phyloP scores from a whole-genome alignment of 2,888 invertebrate species.

The Ommatoiulus sabulosus region DNA sequence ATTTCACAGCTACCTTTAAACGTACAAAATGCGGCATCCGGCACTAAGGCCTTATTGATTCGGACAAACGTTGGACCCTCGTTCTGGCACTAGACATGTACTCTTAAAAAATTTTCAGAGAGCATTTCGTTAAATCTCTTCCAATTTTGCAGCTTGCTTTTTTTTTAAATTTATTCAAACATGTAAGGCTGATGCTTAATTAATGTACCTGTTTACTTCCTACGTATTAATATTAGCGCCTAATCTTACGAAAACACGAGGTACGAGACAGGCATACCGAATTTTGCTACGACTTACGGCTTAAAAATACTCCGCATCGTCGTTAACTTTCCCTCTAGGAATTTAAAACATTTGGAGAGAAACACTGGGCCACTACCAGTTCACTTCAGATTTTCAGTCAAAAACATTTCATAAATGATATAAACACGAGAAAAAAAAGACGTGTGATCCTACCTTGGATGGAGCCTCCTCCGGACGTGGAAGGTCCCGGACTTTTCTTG shows the following conservation, averaged over 20 bases:
- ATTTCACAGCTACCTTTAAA: background rate
- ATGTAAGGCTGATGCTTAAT: constrained; percentile 36
- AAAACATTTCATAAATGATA: too few relatives aligned
- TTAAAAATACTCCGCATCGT: background rate
- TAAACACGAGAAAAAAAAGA: too few relatives aligned
- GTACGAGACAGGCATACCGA: constrained; percentile 40
- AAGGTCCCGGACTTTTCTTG: constrained; percentile 54
- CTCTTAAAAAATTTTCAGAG: background rate
- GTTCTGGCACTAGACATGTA: background rate
- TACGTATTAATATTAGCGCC: background rate
- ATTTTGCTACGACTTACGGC: background rate
- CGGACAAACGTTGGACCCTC: background rate
- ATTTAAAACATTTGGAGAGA: constrained; percentile 44
- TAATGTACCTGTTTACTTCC: background rate
- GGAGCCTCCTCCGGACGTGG: constrained; percentile 51
- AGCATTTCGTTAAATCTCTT: background rate
- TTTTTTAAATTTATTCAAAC: background rate
- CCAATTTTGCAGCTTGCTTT: background rate
- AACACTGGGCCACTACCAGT: constrained; percentile 56
- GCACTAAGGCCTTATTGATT: background rate
- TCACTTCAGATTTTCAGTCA: constrained; percentile 55
- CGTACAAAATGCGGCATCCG: background rate
- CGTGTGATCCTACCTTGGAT: constrained; percentile 57
- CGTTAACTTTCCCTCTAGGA: background rate
- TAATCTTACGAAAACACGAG: constrained; percentile 12